These are phyloP conservation scores for Sialia sialis DNA, from an alignment of 2,113 vertebrate genomes.

Conservation along the genomic window DNA sequence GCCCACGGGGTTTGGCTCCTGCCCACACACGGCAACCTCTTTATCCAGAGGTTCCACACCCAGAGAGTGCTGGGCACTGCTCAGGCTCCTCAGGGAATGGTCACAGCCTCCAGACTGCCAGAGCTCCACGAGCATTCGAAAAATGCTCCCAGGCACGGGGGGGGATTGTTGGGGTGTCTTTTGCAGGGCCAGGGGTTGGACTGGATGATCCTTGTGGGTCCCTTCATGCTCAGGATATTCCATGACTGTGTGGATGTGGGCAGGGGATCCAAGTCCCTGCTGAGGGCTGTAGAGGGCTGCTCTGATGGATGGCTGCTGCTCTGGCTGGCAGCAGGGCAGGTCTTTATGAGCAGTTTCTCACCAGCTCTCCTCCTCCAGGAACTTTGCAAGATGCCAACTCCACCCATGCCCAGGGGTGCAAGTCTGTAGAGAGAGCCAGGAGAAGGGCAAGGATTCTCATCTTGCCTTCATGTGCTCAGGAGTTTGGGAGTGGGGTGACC, in stretches of 20 bases:
- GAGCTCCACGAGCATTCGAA: neutral
- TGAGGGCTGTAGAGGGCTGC: neutral
- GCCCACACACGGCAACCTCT: neutral
- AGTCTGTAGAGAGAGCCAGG: neutral
- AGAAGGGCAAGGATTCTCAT: neutral
- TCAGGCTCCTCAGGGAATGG: neutral
- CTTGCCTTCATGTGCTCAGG: neutral
- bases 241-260: neutral
- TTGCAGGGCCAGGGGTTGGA: neutral
- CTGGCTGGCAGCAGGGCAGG: neutral
- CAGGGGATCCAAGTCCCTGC: neutral
- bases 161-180: neutral
- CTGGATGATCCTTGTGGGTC: neutral
- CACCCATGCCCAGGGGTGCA: rapidly evolving
- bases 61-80: neutral
- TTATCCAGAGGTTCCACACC: neutral
- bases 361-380: neutral
- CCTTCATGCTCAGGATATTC: neutral
- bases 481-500: neutral
- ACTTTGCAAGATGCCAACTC: neutral
- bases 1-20: neutral
- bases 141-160: rapidly evolving
- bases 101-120: neutral
- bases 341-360: neutral
- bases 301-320: neutral